phyloP scores from a whole-genome alignment of 2,113 vertebrate species.

The Pycnonotus jocosus region DNA sequence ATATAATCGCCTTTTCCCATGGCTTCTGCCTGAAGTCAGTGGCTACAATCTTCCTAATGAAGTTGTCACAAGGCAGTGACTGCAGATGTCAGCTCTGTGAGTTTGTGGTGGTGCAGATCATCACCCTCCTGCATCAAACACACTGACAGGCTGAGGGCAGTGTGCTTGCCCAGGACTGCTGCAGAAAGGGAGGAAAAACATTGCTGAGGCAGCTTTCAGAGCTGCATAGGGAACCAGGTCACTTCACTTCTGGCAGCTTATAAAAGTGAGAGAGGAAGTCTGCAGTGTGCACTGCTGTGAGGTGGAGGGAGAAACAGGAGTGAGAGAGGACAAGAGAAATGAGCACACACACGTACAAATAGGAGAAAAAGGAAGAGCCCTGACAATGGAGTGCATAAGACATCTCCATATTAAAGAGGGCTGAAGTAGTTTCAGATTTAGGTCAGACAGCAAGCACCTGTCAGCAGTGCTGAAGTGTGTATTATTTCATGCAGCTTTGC shows the following conservation, averaged over 20 bases:
- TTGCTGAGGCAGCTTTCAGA: constrained; percentile 10
- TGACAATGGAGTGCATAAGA: background rate
- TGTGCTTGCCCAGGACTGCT: background rate
- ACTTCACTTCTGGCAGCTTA: constrained; percentile 42
- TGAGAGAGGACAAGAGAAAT: background rate
- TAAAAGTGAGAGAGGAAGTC: constrained; percentile 43
- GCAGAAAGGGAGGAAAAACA: constrained; percentile 12
- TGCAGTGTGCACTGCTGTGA: background rate
- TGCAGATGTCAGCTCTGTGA: background rate
- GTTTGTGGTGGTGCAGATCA: background rate
- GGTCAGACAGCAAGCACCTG: background rate
- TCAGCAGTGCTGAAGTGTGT: background rate
- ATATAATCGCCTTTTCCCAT: background rate
- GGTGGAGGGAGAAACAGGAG: background rate
- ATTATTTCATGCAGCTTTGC: background rate
- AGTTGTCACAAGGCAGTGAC: background rate
- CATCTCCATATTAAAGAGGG: background rate
- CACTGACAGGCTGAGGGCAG: background rate
- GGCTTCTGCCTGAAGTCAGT: background rate
- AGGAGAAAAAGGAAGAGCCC: background rate
- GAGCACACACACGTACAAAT: background rate
- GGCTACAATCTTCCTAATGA: background rate
- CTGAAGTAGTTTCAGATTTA: background rate
- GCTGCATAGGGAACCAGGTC: constrained; percentile 13
- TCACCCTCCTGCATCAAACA: background rate